Evolutionary conservation across 1,140 invertebrate species (phyloP), one percentile per base, ranked within the genome.

Genomic region (Cecropterus lyciades): DNA sequence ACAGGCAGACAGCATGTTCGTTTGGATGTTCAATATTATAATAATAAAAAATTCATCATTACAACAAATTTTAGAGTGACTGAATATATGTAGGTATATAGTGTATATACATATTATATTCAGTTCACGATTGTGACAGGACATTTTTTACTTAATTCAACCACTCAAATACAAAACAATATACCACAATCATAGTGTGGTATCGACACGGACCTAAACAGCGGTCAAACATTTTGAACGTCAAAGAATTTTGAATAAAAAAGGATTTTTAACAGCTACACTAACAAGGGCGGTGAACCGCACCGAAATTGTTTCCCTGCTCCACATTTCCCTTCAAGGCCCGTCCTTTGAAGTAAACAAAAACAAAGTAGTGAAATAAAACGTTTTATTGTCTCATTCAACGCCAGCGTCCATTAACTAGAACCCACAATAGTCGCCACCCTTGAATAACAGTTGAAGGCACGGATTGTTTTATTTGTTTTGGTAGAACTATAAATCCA

Each of bases 341-440:
- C 69, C 69, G 70, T 62, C 59, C 70, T 79, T 77, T 82, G 77
- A 81, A 80, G 72, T 84, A 84, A 87, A 87, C 78, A 87, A 79
- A 80, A 57, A 56, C 53, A 20, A 57, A 84, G 73, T 79, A 77
- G 81, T 77, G 75, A 77, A 72, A 82, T 87, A 82, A 89, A 87
- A 84, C 83, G 80, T 83, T 87, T 89, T 85, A 80, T 82, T 65
- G 69, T 37, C 40, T 40, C 53, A n/a, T 56, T 56, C 53, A 56
- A 56, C 40, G 53, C 37, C 17, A 70, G 48, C 67, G 66, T 56
- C 70, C 73, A 67, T 71, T 48, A 51, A 67, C 17, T 55, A 60
- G 40, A 57, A 55, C 8, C 15, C 14, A 52, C 49, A 52, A 52
- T 52, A 42, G 37, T 46, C 30, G 46, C 67, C 15, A 33, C 5